Evolutionary conservation across 2,113 vertebrate genomes (phyloP).

Genomic region (Heterocephalus glaber): DNA sequence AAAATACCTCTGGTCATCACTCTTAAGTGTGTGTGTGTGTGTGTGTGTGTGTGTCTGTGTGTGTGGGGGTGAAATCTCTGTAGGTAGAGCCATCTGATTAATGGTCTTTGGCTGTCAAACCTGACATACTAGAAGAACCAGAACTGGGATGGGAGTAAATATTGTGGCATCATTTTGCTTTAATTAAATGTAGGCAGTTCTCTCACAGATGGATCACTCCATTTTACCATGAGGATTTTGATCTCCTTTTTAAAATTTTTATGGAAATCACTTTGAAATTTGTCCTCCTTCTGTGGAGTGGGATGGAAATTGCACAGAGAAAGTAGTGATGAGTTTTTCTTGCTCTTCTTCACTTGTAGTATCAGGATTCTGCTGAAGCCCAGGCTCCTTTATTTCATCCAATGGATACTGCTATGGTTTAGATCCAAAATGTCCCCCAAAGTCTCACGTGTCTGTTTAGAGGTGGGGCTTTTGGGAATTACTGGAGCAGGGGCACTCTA

Average conservation of each 20-base stretch:
- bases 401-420: neutral
- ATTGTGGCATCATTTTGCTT: neutral
- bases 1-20: neutral
- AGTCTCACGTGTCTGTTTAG: neutral
- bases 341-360: neutral
- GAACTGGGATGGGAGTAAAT: neutral
- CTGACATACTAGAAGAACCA: conserved; percentile 12
- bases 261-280: neutral
- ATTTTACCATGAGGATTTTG: neutral
- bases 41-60: neutral
- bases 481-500: neutral
- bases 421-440: neutral
- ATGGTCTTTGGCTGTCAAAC: neutral
- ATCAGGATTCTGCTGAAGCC: neutral
- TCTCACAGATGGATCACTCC: neutral
- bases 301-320: neutral
- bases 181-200: neutral
- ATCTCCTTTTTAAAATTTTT: neutral
- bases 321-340: neutral
- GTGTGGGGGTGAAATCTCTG: neutral
- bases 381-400: neutral
- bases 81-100: neutral
- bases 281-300: neutral
- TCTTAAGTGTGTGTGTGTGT: neutral
- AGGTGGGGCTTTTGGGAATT: neutral